phyloP scores from a whole-genome alignment of 2,888 invertebrate genomes.

The Eupithecia dodoneata region DNA sequence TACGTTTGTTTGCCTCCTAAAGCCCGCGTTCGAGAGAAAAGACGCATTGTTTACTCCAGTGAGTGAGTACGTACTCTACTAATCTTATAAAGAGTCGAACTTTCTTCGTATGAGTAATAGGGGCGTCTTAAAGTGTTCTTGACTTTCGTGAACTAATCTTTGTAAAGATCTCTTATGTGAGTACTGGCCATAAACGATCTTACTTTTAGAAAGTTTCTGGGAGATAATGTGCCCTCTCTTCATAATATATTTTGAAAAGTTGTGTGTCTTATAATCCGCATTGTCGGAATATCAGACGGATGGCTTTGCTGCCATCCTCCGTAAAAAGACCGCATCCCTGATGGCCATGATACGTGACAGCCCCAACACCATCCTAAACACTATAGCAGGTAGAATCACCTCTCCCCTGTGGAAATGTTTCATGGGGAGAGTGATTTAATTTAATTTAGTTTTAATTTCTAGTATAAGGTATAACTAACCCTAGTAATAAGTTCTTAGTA shows the following conservation, averaged over 20 bases:
- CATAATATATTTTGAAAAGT: background rate
- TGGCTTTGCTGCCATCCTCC: too few species aligned
- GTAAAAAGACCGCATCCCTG: too few species aligned
- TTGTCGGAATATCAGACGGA: too few species aligned
- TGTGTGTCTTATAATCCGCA: background rate
- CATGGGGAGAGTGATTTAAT: too few species aligned
- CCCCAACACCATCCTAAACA: too few species aligned
- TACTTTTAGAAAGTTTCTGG: conserved; percentile 32
- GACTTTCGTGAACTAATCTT: conserved; percentile 46
- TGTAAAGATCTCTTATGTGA: conserved; percentile 37
- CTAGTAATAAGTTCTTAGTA: too few species aligned
- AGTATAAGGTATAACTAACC: too few species aligned
- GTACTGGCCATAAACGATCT: conserved; percentile 32
- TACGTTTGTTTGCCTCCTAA: conserved; percentile 47
- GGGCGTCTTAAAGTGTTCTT: conserved; percentile 47
- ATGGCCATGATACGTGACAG: too few species aligned
- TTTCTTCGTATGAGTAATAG: conserved; percentile 48
- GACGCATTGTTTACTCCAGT: conserved; percentile 47
- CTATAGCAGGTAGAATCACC: too few species aligned
- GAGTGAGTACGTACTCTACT: conserved; percentile 48
- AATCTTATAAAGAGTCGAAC: conserved; percentile 48
- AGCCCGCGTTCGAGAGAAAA: conserved; percentile 45
- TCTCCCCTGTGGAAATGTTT: too few species aligned
- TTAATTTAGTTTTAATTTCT: too few species aligned
- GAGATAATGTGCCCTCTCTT: conserved; percentile 5